Evolutionary conservation across 2,797 vertebrate species (phyloP).

Genomic region (Cygnus olor): DNA sequence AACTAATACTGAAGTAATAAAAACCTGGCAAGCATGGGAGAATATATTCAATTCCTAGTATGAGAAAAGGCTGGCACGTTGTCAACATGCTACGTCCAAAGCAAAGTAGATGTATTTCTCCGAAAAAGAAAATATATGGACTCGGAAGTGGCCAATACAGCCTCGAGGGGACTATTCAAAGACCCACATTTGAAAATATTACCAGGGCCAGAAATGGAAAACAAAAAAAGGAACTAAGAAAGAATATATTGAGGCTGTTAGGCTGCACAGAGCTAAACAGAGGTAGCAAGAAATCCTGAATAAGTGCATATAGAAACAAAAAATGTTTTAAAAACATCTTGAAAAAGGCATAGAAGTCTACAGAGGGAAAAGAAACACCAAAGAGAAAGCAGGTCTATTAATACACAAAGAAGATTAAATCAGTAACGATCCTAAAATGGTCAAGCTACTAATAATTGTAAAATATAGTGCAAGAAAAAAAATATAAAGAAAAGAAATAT

Average conservation of each 20-base stretch:
- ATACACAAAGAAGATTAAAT: not conserved
- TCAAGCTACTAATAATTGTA: constrained; percentile 12
- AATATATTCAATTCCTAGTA: constrained; percentile 14
- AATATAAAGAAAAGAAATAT: constrained; percentile 18
- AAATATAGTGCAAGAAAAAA: not conserved
- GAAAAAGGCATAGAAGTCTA: not conserved
- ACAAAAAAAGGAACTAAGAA: constrained; percentile 3
- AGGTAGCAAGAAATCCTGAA: not conserved
- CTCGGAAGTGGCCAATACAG: not conserved
- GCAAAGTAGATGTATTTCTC: not conserved
- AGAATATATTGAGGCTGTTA: not conserved
- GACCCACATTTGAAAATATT: constrained; percentile 34
- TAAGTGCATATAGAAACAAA: not conserved
- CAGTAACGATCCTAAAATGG: constrained; percentile 16
- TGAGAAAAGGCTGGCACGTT: not conserved
- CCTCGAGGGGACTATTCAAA: constrained; percentile 25
- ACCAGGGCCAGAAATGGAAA: constrained; percentile 13
- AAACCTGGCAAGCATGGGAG: not conserved
- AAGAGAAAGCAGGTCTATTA: not conserved
- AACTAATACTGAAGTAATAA: constrained; percentile 27
- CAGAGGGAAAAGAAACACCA: not conserved
- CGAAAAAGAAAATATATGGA: not conserved
- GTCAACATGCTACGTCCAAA: not conserved
- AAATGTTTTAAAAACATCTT: not conserved
- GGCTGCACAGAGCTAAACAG: not conserved